These are phyloP conservation scores for Nephrotoma guestfalica DNA, from an alignment of 2,888 invertebrate species.

Conservation along the genomic window DNA sequence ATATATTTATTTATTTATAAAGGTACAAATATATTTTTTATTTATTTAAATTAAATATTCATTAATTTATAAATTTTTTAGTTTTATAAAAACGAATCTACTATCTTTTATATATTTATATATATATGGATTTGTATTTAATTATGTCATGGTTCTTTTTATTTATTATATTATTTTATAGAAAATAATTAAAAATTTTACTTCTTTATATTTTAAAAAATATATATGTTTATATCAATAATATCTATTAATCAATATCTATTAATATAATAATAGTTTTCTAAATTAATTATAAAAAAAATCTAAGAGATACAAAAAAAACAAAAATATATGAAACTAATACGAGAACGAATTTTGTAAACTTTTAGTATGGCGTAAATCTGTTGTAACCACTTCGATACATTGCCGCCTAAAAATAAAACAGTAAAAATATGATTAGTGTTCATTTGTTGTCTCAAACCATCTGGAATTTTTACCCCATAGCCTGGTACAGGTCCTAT, in stretches of 20 bases:
- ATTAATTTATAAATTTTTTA: neutral
- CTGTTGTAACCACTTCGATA: constrained; percentile 91
- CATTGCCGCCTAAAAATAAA: constrained; percentile 62
- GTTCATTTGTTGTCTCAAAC: neutral
- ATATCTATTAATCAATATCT: neutral
- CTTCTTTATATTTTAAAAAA: neutral
- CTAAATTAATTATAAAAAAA: neutral
- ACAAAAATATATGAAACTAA: neutral
- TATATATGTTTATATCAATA: neutral
- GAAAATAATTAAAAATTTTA: neutral
- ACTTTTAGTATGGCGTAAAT: constrained; percentile 74
- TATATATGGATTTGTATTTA: neutral
- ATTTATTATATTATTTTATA: neutral
- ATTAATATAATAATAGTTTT: neutral
- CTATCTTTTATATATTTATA: neutral
- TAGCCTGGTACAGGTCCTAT: constrained; percentile 95
- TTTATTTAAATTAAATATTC: neutral
- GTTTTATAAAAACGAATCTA: neutral
- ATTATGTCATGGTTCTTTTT: neutral
- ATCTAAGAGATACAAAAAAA: neutral
- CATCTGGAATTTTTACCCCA: constrained; percentile 52
- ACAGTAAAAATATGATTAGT: constrained; percentile 9
- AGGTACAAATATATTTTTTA: neutral
- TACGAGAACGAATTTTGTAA: neutral
- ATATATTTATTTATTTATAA: neutral